Evolutionary conservation across 1,140 invertebrate genomes (phyloP), one percentile per base, ranked within the genome.

Genomic region (Caerostris extrusa): DNA sequence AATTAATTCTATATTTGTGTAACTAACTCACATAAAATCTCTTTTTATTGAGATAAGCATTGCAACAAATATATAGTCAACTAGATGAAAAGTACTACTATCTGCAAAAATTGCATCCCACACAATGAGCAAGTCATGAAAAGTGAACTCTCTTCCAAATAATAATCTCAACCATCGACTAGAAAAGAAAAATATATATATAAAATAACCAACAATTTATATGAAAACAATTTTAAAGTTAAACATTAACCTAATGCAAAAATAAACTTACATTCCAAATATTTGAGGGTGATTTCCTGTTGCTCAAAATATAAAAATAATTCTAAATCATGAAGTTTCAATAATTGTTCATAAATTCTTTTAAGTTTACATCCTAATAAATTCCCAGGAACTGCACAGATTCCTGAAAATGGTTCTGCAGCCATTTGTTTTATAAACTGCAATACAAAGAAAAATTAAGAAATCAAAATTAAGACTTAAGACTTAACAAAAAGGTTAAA

Each of bases 41-140:
- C 97, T 96, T n/a, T n/a, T n/a, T 87, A 98, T 97, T 85, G 97
- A 97, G 10, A 98, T 96, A 34, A 98, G 95, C 97, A 98, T 98
- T 5, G 97, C 97, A 34, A 98, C 97, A 95, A 98, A 97, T 69
- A 98, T 96, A 94, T 97, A 98, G 95, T 98, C 97, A 34, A 98
- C 97, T 55, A 98, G 96, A 57, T 97, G 97, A 95, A 98, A 97
- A 92, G 96, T 96, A 19, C 97, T 97, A n/a, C 97, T 97, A 95
- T 98, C 97, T 7, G 97, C 97, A 96, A 98, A 98, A 58, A 98
- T 97, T 60, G 97, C 98, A 95, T 98, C 98, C 98, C 98, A 98
- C 3, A 98, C 95, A 55, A 97, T 96, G 12, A 98, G 96, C 58
- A 98, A 95, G 95, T 98, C 98, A 71, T 97, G 96, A 88, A 98